Evolutionary conservation across 2,888 invertebrate species (phyloP).

Genomic region (Cataglyphis albicans): DNA sequence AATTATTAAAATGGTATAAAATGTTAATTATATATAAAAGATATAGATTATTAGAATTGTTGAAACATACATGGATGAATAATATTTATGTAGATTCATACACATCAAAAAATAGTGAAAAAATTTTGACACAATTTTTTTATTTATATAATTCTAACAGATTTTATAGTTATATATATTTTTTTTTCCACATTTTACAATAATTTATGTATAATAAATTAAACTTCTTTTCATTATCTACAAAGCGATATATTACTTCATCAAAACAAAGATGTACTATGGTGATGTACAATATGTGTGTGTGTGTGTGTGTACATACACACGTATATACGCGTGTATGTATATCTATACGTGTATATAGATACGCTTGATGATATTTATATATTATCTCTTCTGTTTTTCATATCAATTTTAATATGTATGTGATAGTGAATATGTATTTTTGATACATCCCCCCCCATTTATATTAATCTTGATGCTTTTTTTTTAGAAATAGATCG

Average conservation of each 20-base stretch:
- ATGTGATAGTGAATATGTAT: slow-evolving; percentile 54
- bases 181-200: slow-evolving; percentile 54
- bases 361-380: slow-evolving; percentile 53
- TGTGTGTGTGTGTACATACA: no score
- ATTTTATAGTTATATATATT: slow-evolving; percentile 29
- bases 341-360: not conserved
- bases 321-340: not conserved
- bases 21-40: not conserved
- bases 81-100: not conserved
- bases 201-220: slow-evolving; percentile 62
- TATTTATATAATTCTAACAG: slow-evolving; percentile 48
- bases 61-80: not conserved
- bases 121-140: slow-evolving; percentile 29
- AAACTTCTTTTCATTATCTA: slow-evolving; percentile 66
- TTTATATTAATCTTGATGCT: slow-evolving; percentile 20
- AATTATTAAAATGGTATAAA: not conserved
- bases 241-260: slow-evolving; percentile 65
- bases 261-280: slow-evolving; percentile 53
- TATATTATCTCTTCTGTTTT: slow-evolving; percentile 46
- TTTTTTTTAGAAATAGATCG: not conserved
- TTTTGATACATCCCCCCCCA: slow-evolving; percentile 16
- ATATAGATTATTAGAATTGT: not conserved
- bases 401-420: slow-evolving; percentile 53
- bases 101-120: not conserved
- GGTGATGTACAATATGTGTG: not conserved